Evolutionary conservation across 2,113 vertebrate genomes (phyloP), one percentile per base, ranked within the genome.

Genomic region (Thamnaconus septentrionalis): DNA sequence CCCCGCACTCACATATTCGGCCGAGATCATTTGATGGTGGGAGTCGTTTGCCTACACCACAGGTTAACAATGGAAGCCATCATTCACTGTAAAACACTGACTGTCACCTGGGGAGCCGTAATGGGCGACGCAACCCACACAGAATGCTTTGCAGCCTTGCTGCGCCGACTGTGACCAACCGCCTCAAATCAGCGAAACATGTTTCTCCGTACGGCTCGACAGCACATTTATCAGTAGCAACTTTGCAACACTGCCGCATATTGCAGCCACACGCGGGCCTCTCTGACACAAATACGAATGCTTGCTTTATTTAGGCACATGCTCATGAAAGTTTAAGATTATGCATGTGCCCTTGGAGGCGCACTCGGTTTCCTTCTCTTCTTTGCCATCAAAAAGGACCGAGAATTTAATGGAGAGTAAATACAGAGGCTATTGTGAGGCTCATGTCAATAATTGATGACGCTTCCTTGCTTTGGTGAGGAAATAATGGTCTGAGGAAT

Each of bases 261-360:
- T 62, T 52, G 48, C 60, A 66, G 63, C 52, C 66, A 66, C 53
- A 31, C 6, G 18, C 50, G 47, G 18, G 63, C 54, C 66, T 71
- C 54, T 66, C 48, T 48, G n/a, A 71, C 60, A 58, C 59, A 69
- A 69, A 72, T 54, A 56, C 61, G 42, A 67, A 78, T 61, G 57
- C 68, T 69, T 82, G 82, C 80, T 77, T 83, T 84, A 82, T 86
- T 82, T 83, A 88, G 73, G 45, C 51, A 43, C 47, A 47, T 41
- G 56, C 73, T 85, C 75, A 77, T 87, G 55, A 89, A 87, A 79
- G 9, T 78, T 80, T 80, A 80, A 87, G 7, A 47, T 55, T 44
- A 67, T 73, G 53, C 78, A 78, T 41, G 64, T 67, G 18, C 18
- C 79, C 66, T 69, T 8, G 48, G 49, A 64, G 57, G 56, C 65